Conservation (phyloP, 2,888 invertebrate genomes). For the Hoplodrina ambigua region DNA sequence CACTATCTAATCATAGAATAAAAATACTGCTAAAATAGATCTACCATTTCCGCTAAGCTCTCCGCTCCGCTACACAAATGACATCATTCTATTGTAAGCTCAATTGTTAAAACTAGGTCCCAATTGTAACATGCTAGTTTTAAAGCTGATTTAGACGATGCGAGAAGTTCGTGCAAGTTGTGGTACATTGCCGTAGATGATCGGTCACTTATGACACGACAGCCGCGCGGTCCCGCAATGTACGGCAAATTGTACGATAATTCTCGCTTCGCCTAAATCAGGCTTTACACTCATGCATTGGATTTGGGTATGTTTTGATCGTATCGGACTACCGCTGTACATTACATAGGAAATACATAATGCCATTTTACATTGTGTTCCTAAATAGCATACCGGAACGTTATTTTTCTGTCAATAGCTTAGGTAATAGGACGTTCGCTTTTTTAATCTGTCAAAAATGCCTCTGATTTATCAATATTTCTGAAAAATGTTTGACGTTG, state of each 20-base stretch:
- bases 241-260: too few species aligned
- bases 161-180: too few species aligned
- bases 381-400: slow-evolving; percentile 22
- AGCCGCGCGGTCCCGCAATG: too few species aligned
- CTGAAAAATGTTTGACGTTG: too few species aligned
- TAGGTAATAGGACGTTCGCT: neutral
- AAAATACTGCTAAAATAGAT: neutral
- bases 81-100: slow-evolving; percentile 40
- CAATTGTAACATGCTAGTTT: slow-evolving; percentile 14
- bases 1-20: neutral
- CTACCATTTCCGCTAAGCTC: slow-evolving; percentile 23
- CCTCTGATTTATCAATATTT: too few species aligned
- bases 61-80: slow-evolving; percentile 30
- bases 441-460: too few species aligned
- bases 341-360: neutral
- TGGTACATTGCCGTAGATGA: too few species aligned
- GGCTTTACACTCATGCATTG: neutral
- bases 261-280: too few species aligned
- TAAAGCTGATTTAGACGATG: neutral
- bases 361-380: slow-evolving; percentile 19
- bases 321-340: neutral
- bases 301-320: slow-evolving; percentile 16
- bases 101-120: slow-evolving; percentile 28
- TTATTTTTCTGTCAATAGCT: neutral
- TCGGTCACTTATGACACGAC: too few species aligned